Conservation (phyloP, 2,888 invertebrate genomes). For the Conomelus anceps region DNA sequence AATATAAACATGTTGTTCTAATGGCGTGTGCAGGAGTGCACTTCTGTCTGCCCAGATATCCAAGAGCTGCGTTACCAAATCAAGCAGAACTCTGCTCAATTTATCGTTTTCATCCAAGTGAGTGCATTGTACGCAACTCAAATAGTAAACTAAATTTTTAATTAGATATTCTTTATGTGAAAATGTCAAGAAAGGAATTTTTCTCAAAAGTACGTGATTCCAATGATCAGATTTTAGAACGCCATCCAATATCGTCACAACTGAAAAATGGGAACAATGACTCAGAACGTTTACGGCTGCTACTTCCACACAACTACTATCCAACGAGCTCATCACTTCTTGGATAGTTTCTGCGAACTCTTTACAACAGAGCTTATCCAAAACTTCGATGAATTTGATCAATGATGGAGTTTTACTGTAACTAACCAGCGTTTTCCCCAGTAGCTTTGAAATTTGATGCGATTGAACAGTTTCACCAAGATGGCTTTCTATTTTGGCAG, state of each 20-base stretch:
- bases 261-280: slow-evolving; percentile 31
- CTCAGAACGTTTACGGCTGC: slow-evolving; percentile 52
- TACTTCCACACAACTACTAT: slow-evolving; percentile 53
- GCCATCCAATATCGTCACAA: slow-evolving; percentile 50
- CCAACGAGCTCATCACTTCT: slow-evolving; percentile 49
- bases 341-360: slow-evolving; percentile 40
- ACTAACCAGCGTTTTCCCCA: slow-evolving; percentile 56
- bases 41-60: slow-evolving; percentile 63
- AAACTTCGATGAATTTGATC: slow-evolving; percentile 48
- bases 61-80: slow-evolving; percentile 51
- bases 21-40: slow-evolving; percentile 53
- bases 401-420: slow-evolving; percentile 49
- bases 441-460: slow-evolving; percentile 43
- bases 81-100: slow-evolving; percentile 40
- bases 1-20: slow-evolving; percentile 63
- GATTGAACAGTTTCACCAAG: slow-evolving; percentile 39
- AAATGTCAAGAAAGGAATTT: slow-evolving; percentile 52
- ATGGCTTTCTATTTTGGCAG: slow-evolving; percentile 42
- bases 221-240: slow-evolving; percentile 52
- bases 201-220: slow-evolving; percentile 58
- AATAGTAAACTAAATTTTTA: slow-evolving; percentile 55
- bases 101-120: slow-evolving; percentile 24
- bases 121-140: slow-evolving; percentile 45
- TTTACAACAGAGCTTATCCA: slow-evolving; percentile 48
- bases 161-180: slow-evolving; percentile 47